phyloP scores from a whole-genome alignment of 2,888 invertebrate species.

The Synanthedon andrenaeformis region DNA sequence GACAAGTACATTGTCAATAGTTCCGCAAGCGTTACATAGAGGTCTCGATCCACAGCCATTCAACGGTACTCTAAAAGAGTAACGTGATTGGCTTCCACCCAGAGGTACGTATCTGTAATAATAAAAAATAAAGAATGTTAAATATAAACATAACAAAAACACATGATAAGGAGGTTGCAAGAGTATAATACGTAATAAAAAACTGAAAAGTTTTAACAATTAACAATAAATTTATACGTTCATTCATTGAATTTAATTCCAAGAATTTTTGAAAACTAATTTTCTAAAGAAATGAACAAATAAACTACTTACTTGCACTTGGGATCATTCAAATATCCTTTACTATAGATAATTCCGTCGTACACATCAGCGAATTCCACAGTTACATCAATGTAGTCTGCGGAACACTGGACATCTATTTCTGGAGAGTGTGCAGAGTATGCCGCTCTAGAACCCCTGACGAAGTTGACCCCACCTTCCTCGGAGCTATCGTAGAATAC shows the following conservation, averaged over 20 bases:
- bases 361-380: slow-evolving; percentile 74
- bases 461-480: slow-evolving; percentile 52
- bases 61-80: slow-evolving; percentile 74
- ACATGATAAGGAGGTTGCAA: not conserved
- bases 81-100: slow-evolving; percentile 68
- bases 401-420: slow-evolving; percentile 74
- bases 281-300: too few species aligned
- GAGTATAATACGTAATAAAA: too few species aligned
- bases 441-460: slow-evolving; percentile 62
- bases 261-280: too few species aligned
- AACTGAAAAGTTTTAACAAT: not conserved
- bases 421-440: slow-evolving; percentile 56
- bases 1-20: slow-evolving; percentile 75
- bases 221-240: too few species aligned
- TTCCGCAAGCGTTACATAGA: slow-evolving; percentile 71
- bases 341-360: slow-evolving; percentile 78
- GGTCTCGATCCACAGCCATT: slow-evolving; percentile 74
- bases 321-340: slow-evolving; percentile 74
- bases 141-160: not conserved
- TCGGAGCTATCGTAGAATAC: slow-evolving; percentile 46
- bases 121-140: not conserved
- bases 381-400: slow-evolving; percentile 70
- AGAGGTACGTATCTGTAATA: slow-evolving; percentile 70
- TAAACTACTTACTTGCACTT: slow-evolving; percentile 72
- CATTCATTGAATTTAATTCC: too few species aligned